Conservation (phyloP, 2,113 vertebrate species). For the Connochaetes taurinus region DNA sequence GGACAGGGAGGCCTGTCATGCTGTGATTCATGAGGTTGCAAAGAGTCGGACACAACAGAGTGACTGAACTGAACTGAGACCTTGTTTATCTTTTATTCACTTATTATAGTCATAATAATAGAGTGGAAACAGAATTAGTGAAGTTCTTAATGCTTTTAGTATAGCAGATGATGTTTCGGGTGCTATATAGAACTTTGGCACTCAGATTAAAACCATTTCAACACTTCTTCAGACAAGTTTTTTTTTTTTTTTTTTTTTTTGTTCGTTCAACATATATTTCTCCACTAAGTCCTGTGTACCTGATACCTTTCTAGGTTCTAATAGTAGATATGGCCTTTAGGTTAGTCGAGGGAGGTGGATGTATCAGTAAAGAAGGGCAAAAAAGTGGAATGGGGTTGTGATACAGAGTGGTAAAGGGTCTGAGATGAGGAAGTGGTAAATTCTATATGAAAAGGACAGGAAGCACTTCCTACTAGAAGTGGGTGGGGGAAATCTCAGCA, state of each 20-base stretch:
- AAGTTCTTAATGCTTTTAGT: neutral
- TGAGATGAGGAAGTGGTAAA: neutral
- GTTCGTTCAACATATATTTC: neutral
- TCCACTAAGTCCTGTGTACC: neutral
- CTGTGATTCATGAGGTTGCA: no score
- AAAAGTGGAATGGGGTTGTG: neutral
- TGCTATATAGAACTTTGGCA: neutral
- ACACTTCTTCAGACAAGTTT: neutral
- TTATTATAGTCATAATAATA: neutral
- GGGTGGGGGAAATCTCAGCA: neutral
- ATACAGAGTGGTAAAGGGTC: neutral
- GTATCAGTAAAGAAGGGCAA: neutral
- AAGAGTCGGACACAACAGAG: no score
- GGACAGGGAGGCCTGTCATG: no score
- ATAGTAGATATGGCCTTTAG: neutral
- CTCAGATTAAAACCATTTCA: neutral
- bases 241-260: neutral
- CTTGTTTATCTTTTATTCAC: neutral
- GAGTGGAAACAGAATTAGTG: neutral
- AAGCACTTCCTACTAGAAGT: neutral
- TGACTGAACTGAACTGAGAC: neutral
- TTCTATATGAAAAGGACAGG: neutral
- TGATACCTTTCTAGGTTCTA: neutral
- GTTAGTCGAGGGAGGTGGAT: neutral
- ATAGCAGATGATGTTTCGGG: neutral